Conservation (phyloP, 1,140 invertebrate species). For the Drosophila pandora region DNA sequence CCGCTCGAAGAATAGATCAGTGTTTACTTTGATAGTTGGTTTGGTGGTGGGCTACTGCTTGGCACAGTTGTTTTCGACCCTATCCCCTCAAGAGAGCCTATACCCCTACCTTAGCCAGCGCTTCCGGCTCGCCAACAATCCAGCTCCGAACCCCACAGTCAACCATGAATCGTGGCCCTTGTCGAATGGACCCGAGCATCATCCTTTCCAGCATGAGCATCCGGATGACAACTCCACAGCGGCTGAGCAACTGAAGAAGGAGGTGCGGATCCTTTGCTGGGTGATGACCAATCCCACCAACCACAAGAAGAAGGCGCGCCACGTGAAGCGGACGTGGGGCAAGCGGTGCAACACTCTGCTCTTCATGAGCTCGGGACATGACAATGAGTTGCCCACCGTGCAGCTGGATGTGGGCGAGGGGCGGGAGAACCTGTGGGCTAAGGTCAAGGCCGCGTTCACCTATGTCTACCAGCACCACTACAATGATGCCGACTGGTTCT, state of each 20-base stretch:
- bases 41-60: constrained; percentile 43
- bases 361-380: constrained; percentile 93
- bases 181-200: neutral
- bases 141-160: neutral
- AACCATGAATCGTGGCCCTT: neutral
- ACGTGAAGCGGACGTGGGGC: constrained; percentile 96
- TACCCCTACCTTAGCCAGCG: constrained; percentile 31
- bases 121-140: neutral
- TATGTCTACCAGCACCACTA: constrained; percentile 93
- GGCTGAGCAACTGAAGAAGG: constrained; percentile 42
- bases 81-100: constrained; percentile 16
- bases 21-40: constrained; percentile 43
- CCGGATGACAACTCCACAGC: constrained; percentile 36
- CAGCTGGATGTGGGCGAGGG: constrained; percentile 92
- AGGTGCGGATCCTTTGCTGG: constrained; percentile 53
- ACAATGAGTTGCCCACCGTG: constrained; percentile 87
- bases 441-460: constrained; percentile 96
- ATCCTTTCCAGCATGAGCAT: constrained; percentile 37
- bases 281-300: constrained; percentile 50
- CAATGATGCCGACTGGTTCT: constrained; percentile 94
- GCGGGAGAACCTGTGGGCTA: constrained; percentile 94
- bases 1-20: constrained; percentile 38
- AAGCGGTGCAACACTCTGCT: constrained; percentile 94
- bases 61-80: constrained; percentile 18
- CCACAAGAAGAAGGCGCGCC: constrained; percentile 42